Conservation (phyloP, 2,888 invertebrate genomes). For the Drosophila mimica region DNA sequence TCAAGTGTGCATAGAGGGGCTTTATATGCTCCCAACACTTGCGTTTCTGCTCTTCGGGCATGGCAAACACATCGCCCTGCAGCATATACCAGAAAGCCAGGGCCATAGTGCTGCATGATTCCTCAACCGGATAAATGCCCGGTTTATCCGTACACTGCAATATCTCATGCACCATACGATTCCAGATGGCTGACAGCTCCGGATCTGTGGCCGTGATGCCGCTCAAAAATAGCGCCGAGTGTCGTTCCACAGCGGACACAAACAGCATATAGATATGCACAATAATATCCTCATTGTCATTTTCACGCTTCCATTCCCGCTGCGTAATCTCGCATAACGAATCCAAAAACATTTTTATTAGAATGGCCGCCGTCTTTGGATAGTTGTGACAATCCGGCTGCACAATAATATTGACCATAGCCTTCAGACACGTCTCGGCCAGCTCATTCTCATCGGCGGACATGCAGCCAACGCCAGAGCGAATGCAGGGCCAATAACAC, state of each 20-base stretch:
- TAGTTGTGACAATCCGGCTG: constrained; percentile 88
- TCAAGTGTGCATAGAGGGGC: constrained; percentile 92
- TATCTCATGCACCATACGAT: constrained; percentile 89
- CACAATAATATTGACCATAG: constrained; percentile 86
- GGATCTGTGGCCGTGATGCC: constrained; percentile 83
- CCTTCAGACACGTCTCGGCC: constrained; percentile 88
- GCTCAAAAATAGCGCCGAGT: constrained; percentile 86
- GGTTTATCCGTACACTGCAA: constrained; percentile 91
- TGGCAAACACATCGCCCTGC: constrained; percentile 86
- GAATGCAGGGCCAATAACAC: constrained; percentile 84
- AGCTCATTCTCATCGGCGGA: constrained; percentile 87
- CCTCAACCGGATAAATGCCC: constrained; percentile 95
- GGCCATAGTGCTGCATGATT: constrained; percentile 93
- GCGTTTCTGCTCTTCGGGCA: constrained; percentile 79
- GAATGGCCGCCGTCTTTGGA: constrained; percentile 86
- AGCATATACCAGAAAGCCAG: constrained; percentile 97
- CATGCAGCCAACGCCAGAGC: constrained; percentile 86
- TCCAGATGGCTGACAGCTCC: constrained; percentile 86
- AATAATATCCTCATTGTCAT: constrained; percentile 87
- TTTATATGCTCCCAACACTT: constrained; percentile 87
- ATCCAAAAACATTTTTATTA: constrained; percentile 87
- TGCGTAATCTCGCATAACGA: constrained; percentile 87
- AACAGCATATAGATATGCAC: constrained; percentile 89
- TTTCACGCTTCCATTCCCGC: constrained; percentile 85
- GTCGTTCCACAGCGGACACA: constrained; percentile 90